Evolutionary conservation across 2,113 vertebrate genomes (phyloP).

Genomic region (Megatriorchis doriae): DNA sequence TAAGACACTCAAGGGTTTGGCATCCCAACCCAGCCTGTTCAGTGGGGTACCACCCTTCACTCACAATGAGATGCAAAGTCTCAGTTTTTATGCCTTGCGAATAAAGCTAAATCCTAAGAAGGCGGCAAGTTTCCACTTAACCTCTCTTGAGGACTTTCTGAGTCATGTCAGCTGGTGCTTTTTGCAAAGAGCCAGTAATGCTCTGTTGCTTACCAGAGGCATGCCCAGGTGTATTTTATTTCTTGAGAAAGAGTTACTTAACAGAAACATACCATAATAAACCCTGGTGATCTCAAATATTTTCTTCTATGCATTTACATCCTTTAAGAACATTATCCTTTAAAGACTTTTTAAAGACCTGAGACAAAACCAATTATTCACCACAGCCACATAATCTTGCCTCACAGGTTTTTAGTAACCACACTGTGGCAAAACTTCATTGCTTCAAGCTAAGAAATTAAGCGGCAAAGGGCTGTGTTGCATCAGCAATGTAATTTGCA

Average conservation of each 20-base stretch:
- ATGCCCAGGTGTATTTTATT: neutral
- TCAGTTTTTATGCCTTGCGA: neutral
- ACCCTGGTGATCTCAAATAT: neutral
- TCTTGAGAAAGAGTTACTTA: neutral
- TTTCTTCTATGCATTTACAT: neutral
- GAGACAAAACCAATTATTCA: neutral
- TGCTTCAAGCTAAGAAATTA: neutral
- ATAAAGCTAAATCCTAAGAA: neutral
- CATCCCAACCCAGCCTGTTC: neutral
- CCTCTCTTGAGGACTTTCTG: neutral
- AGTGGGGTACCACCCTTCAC: neutral
- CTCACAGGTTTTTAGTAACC: neutral
- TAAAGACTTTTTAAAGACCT: neutral
- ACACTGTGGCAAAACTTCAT: neutral
- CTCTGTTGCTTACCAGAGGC: neutral
- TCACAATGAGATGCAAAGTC: neutral
- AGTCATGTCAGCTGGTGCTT: neutral
- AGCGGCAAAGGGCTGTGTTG: neutral
- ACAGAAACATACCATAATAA: neutral
- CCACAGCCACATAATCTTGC: neutral
- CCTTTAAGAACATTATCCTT: neutral
- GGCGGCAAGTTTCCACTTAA: neutral
- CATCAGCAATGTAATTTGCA: neutral
- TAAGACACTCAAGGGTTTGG: neutral
- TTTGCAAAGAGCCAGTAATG: neutral